A percentile compares a stretch with the other conserved stretches of the same genome.
Conservation (phyloP, 2,888 invertebrate species). For the Chydorus sphaericus region DNA sequence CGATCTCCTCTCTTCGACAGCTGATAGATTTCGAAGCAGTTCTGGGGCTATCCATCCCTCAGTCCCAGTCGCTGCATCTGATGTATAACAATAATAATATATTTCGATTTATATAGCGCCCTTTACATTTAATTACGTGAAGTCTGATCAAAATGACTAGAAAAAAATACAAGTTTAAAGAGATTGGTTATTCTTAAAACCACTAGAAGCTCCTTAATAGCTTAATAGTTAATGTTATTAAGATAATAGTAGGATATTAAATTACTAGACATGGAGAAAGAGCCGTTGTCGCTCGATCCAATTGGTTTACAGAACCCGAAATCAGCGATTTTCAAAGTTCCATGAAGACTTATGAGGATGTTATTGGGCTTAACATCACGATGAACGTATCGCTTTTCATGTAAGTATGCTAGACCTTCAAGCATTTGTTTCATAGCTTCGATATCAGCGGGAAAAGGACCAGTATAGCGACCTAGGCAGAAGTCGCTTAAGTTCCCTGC, state of each 20-base stretch:
- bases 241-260: no score
- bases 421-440: not conserved
- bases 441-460: not conserved
- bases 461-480: not conserved
- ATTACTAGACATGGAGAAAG: not conserved
- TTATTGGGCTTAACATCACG: constrained; percentile 2
- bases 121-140: no score
- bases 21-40: not conserved
- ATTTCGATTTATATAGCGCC: no score
- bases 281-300: not conserved
- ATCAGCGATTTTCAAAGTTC: not conserved
- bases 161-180: no score
- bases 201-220: no score
- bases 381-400: not conserved
- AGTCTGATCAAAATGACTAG: no score
- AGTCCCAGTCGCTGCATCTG: not conserved
- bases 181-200: no score
- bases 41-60: not conserved
- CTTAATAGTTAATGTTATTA: no score
- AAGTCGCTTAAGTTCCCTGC: not conserved
- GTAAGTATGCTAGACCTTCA: constrained; percentile 1
- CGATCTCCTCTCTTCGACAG: no score
- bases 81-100: no score
- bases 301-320: not conserved
- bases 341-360: not conserved